phyloP scores from a whole-genome alignment of 2,797 vertebrate genomes.

The Enteromius mattozi region DNA sequence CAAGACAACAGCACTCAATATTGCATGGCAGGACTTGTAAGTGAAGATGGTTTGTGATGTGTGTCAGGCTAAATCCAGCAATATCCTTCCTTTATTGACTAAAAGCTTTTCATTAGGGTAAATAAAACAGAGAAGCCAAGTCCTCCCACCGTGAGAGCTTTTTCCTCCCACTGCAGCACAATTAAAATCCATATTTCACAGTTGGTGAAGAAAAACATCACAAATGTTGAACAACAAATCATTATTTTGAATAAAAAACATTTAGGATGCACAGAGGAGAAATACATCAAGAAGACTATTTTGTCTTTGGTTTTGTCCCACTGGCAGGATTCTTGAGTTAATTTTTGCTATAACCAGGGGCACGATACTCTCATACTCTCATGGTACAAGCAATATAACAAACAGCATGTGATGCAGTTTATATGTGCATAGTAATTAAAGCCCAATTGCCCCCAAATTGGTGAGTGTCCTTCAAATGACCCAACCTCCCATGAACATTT shows the following conservation, averaged over 20 bases:
- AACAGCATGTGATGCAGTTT: slow-evolving; percentile 44
- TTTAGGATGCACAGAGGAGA: slow-evolving; percentile 9
- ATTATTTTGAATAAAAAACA: slow-evolving; percentile 8
- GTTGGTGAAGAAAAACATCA: slow-evolving; percentile 12
- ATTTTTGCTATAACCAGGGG: background rate
- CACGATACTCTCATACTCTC: background rate
- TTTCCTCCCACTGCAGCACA: slow-evolving; percentile 19
- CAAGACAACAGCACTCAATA: slow-evolving; percentile 42
- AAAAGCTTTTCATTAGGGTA: slow-evolving; percentile 66
- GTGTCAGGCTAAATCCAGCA: slow-evolving; percentile 53
- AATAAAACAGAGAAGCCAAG: slow-evolving; percentile 54
- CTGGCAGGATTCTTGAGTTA: background rate
- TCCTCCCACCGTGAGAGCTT: slow-evolving; percentile 43
- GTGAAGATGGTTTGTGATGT: slow-evolving; percentile 54
- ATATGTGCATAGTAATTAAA: slow-evolving; percentile 52
- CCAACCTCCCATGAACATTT: slow-evolving; percentile 31
- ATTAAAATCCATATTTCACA: slow-evolving; percentile 41
- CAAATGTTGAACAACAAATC: slow-evolving; percentile 43
- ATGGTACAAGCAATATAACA: slow-evolving; percentile 14
- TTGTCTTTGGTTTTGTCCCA: background rate
- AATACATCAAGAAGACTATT: background rate
- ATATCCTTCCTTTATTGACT: slow-evolving; percentile 58
- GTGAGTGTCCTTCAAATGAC: slow-evolving; percentile 51
- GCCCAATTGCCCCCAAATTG: slow-evolving; percentile 33
- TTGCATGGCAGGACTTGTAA: slow-evolving; percentile 30